Evolutionary conservation across 2,888 invertebrate genomes (phyloP), one percentile per base, ranked within the genome.

Genomic region (Eilema caniola): DNA sequence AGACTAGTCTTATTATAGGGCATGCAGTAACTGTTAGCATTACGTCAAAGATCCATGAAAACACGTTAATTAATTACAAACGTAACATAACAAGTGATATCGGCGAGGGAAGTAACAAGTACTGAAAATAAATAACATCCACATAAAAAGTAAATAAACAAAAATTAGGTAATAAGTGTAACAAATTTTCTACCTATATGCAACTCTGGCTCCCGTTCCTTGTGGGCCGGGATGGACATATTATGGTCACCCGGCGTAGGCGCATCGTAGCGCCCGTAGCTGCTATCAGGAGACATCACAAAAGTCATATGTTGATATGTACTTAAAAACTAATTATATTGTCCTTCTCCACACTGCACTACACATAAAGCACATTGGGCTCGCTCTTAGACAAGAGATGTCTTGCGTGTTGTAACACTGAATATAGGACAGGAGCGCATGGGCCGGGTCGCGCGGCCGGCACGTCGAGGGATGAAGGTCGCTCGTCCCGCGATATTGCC

Each of bases 241-340:
- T 83, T 90, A 80, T 90, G 93, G 76, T 96, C 96, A 74, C 95
- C 93, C 71, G 96, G 96, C 82, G 96, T 89, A 82, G 96, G 96
- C 90, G 92, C 91, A 87, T 95, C 95, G 86, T 94, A 95, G 89
- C 95, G 93, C 89, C 95, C 96, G 87, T 96, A 95, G 84, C 96
- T 96, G 91, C 97, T 97, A 90, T 97, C 97, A 88, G 97, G 96
- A 86, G 96, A 96, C 88, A 97, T 95, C 97, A 97, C 97, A 89
- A 86, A 83, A 92, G 92, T 92, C 92, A 92, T 86, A 75, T 83
- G 74, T 77, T 74, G 59, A 28, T 89, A 78, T 85, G 85, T 87
- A 83, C 85, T 83, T 85, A 86, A 83, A 67, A 90, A 88, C 87
- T 89, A 89, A 86, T 77, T 77, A 85, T 85, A 75, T 86, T 77